These are phyloP conservation scores for Eupithecia centaureata DNA, from an alignment of 2,888 invertebrate genomes.

Conservation along the genomic window DNA sequence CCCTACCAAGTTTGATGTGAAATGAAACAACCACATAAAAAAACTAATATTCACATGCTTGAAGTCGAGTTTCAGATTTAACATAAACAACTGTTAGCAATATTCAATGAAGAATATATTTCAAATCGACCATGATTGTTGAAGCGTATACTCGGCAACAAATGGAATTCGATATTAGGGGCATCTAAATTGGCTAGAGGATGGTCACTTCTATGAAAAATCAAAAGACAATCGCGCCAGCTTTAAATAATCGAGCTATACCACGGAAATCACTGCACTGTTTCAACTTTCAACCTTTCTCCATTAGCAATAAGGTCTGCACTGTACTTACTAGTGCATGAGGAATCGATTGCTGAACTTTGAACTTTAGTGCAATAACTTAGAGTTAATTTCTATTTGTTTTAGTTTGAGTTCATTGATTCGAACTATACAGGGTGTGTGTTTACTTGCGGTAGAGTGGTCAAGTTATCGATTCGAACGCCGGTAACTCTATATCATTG, in stretches of 20 bases:
- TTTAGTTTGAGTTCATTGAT: conserved; percentile 18
- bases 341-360: conserved; percentile 39
- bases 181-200: not conserved
- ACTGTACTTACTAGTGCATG: conserved; percentile 22
- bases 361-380: conserved; percentile 23
- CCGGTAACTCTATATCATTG: conserved; percentile 57
- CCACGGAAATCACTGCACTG: conserved; percentile 15
- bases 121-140: not conserved
- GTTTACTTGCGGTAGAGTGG: conserved; percentile 37
- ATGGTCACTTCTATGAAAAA: not conserved
- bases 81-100: not conserved
- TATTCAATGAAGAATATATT: too few species aligned
- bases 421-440: conserved; percentile 17
- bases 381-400: conserved; percentile 24
- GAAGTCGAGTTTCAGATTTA: too few species aligned
- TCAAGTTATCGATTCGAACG: conserved; percentile 30
- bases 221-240: not conserved
- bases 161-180: not conserved
- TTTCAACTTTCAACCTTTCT: conserved; percentile 27
- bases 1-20: not conserved
- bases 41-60: too few species aligned
- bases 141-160: not conserved
- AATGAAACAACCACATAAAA: too few species aligned
- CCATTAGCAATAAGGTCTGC: conserved; percentile 13
- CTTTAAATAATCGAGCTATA: not conserved